These are phyloP conservation scores for Cottus gobio DNA, from an alignment of 2,113 vertebrate species.

Conservation along the genomic window DNA sequence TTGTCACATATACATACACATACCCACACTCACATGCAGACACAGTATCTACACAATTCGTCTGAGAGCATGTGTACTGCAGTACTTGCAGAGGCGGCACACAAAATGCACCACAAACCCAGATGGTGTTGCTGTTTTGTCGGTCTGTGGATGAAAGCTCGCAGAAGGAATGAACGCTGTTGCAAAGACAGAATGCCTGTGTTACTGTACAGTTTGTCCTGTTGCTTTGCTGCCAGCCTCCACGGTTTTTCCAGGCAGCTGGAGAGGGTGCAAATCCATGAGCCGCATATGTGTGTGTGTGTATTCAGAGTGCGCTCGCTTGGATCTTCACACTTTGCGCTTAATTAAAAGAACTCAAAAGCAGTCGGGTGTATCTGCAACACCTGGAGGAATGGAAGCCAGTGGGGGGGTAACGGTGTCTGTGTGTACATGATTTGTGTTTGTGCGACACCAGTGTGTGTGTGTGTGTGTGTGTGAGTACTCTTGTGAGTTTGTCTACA, in stretches of 20 bases:
- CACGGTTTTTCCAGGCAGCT: constrained; percentile 28
- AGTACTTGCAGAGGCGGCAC: constrained; percentile 10
- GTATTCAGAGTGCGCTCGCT: constrained; percentile 27
- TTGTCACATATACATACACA: not conserved
- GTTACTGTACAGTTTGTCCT: constrained; percentile 36
- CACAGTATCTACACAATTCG: not conserved
- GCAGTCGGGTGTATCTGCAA: constrained; percentile 63
- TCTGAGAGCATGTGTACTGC: constrained; percentile 21
- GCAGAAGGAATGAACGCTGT: constrained; percentile 4
- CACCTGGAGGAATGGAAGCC: constrained; percentile 64
- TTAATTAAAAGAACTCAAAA: constrained; percentile 65
- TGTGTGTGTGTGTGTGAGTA: not conserved
- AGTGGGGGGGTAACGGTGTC: not conserved
- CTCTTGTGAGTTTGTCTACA: not conserved
- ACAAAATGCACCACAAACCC: constrained; percentile 15
- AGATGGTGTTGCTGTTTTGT: constrained; percentile 26
- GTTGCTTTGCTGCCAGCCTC: constrained; percentile 28
- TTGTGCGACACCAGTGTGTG: not conserved
- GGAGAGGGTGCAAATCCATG: constrained; percentile 28
- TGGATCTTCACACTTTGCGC: constrained; percentile 52
- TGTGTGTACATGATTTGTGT: not conserved
- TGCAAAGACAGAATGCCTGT: constrained; percentile 26
- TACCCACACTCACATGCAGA: not conserved
- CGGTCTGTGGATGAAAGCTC: constrained; percentile 18
- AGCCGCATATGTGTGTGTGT: constrained; percentile 18